phyloP scores from a whole-genome alignment of 2,113 vertebrate species.

The Daboia siamensis region DNA sequence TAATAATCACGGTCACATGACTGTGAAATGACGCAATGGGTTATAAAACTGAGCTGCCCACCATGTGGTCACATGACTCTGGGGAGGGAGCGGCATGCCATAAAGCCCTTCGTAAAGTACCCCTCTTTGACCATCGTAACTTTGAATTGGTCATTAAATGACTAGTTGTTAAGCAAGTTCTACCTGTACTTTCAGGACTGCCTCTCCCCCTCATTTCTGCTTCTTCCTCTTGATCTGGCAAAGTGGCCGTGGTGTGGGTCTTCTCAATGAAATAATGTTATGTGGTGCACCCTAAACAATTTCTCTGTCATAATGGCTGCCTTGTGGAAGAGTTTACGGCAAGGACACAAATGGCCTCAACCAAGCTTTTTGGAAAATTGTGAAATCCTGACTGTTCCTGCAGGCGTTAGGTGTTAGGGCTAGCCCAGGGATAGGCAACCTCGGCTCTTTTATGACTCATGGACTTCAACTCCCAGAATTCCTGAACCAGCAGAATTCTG shows the following conservation, averaged over 20 bases:
- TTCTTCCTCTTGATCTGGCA: background rate
- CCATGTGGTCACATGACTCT: background rate
- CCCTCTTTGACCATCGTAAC: background rate
- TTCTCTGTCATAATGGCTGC: background rate
- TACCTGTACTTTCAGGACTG: background rate
- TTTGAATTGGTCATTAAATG: background rate
- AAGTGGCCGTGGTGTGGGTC: background rate
- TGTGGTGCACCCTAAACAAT: background rate
- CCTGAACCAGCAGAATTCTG: no score
- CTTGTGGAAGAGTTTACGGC: background rate
- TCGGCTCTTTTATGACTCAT: no score
- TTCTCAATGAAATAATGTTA: background rate
- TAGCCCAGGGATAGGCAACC: no score
- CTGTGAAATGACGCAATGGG: background rate
- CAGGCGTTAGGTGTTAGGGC: background rate
- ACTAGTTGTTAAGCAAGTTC: background rate
- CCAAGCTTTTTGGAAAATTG: background rate
- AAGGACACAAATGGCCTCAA: background rate
- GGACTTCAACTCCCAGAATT: no score
- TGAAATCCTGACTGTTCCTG: background rate
- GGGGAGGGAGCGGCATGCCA: background rate
- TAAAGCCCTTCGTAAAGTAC: background rate
- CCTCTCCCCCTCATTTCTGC: background rate
- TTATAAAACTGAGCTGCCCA: background rate
- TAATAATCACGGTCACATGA: no score